Evolutionary conservation across 2,113 vertebrate species (phyloP), one percentile per base, ranked within the genome.

Genomic region (Prunella himalayana): DNA sequence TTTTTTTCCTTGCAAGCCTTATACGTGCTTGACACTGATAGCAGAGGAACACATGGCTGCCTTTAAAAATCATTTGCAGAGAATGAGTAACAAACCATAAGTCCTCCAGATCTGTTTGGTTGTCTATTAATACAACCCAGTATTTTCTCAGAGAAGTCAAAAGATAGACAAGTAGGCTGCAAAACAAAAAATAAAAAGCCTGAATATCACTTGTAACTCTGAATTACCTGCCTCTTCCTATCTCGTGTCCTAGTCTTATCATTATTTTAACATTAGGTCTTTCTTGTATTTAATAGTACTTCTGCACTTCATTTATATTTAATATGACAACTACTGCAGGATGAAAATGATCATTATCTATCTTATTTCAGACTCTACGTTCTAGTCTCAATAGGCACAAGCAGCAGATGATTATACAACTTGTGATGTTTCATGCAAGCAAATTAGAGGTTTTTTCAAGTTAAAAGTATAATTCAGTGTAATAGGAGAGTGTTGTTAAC

Each of bases 381-480:
- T 97, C 94, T 69, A 83, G 82, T 96, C 96, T 96, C 92, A 79
- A 88, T 83, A 85, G 86, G 88, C 94, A 96, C 86, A 92, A 94
- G 95, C 96, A 91, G 88, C 82, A 92, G 89, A 93, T 95, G 92
- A 93, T 97, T 95, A 82, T 86, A 85, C 94, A 95, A 91, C 89
- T 95, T 86, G 83, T 86, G 95, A 96, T 96, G 88, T 94, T 96
- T 95, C 93, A 90, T 87, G 68, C 69, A 82, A 94, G 76, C 87
- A 91, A 92, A 95, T 94, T 90, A 93, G 94, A 96, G 94, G 90
- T 51, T 95, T 94, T 95, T 95, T 90, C 94, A 86, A 96, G 90
- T 95, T 93, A 95, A 93, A 97, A 95, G 95, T 96, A 79, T 95
- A 97, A 96, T 96, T 94, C 94, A 90, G 79, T 94, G 86, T 95